Evolutionary conservation across 2,888 invertebrate genomes (phyloP).

Genomic region (Stramonita haemastoma): DNA sequence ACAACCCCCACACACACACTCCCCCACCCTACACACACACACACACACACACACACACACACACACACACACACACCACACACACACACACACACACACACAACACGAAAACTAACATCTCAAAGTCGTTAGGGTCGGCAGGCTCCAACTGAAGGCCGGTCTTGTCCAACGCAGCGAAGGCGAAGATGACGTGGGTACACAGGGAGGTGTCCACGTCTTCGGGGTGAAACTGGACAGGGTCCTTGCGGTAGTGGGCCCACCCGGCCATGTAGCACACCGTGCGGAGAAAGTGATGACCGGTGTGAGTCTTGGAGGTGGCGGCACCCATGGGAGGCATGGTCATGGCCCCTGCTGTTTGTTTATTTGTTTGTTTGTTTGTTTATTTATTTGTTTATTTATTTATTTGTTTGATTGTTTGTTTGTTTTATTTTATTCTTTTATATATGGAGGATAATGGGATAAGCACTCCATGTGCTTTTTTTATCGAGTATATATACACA

Average conservation of each 20-base stretch:
- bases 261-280: constrained; percentile 46
- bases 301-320: neutral
- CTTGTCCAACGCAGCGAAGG: constrained; percentile 40
- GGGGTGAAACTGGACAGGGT: constrained; percentile 43
- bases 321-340: neutral
- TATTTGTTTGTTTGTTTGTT: too few species aligned
- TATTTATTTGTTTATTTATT: too few species aligned
- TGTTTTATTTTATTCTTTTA: too few species aligned
- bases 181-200: constrained; percentile 48
- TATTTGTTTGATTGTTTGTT: too few species aligned
- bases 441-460: too few species aligned
- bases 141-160: neutral
- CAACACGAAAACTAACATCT: constrained; percentile 21
- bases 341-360: neutral
- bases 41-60: too few species aligned
- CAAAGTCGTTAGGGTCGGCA: neutral
- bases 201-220: constrained; percentile 43
- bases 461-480: too few species aligned
- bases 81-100: too few species aligned
- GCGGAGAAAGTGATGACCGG: neutral
- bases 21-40: too few species aligned
- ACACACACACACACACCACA: too few species aligned
- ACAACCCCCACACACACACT: too few species aligned
- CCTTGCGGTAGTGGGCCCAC: constrained; percentile 40
- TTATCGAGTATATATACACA: too few species aligned